These are phyloP conservation scores for Drosophila athabasca DNA, from an alignment of 1,140 invertebrate species.

Conservation along the genomic window DNA sequence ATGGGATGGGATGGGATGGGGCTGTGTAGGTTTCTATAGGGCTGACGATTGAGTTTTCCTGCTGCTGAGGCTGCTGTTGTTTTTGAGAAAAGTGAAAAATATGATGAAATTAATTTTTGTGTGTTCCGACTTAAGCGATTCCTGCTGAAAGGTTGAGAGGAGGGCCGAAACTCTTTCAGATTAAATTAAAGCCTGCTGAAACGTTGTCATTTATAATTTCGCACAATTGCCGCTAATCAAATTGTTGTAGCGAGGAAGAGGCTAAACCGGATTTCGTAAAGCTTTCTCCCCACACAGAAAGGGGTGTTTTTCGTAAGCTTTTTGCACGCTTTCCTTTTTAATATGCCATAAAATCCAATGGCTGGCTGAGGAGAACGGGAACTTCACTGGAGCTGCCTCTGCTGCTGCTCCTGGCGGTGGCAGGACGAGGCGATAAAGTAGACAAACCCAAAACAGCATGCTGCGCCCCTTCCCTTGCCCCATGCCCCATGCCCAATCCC, in stretches of 20 bases:
- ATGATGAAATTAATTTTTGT: slow-evolving; percentile 81
- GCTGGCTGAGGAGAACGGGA: slow-evolving; percentile 4
- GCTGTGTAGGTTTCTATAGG: slow-evolving; percentile 12
- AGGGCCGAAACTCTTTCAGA: slow-evolving; percentile 62
- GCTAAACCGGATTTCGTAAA: slow-evolving; percentile 33
- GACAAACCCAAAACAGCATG: slow-evolving; percentile 52
- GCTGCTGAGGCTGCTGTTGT: slow-evolving; percentile 31
- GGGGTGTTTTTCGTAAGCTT: slow-evolving; percentile 24
- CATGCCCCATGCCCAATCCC: neutral
- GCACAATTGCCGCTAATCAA: slow-evolving; percentile 79
- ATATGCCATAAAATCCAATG: slow-evolving; percentile 72
- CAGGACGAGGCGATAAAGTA: slow-evolving; percentile 58
- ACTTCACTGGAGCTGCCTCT: slow-evolving; percentile 8
- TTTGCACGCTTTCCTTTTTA: slow-evolving; percentile 59
- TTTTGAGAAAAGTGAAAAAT: slow-evolving; percentile 72
- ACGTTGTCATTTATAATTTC: slow-evolving; percentile 80
- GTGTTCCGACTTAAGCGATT: slow-evolving; percentile 63
- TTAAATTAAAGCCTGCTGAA: slow-evolving; percentile 79
- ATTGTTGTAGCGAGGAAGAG: slow-evolving; percentile 48
- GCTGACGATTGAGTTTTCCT: slow-evolving; percentile 51
- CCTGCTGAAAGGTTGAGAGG: slow-evolving; percentile 58
- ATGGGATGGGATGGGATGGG: slow-evolving; percentile 26
- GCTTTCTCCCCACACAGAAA: neutral
- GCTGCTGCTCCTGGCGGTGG: slow-evolving; percentile 31
- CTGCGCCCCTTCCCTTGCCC: neutral